These are phyloP conservation scores for Protodeltote pygarga DNA, from an alignment of 2,888 invertebrate genomes.

Conservation along the genomic window DNA sequence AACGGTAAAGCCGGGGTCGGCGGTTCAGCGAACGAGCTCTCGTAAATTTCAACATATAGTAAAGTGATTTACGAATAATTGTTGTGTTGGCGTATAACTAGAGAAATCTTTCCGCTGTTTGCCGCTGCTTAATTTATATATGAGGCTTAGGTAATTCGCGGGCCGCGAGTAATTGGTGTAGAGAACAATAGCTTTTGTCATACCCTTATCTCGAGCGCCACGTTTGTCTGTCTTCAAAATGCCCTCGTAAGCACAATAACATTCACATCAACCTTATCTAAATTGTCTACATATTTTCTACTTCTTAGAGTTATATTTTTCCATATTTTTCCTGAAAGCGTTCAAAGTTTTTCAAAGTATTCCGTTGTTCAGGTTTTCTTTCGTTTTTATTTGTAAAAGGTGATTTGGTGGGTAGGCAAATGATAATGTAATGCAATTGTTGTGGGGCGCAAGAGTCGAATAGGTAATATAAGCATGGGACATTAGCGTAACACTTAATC, in stretches of 20 bases:
- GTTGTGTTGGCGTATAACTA: conserved; percentile 87
- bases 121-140: conserved; percentile 86
- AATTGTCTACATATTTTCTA: conserved; percentile 55
- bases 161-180: conserved; percentile 84
- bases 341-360: conserved; percentile 9
- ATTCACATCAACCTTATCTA: conserved; percentile 71
- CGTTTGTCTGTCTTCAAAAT: conserved; percentile 77
- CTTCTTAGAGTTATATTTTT: conserved; percentile 29
- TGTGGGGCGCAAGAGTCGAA: conserved; percentile 58
- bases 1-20: conserved; percentile 71
- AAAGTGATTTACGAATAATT: conserved; percentile 88
- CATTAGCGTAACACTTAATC: conserved; percentile 80
- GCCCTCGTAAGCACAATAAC: conserved; percentile 73
- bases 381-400: conserved; percentile 17
- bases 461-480: conserved; percentile 65
- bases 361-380: conserved; percentile 17
- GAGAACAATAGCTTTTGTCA: conserved; percentile 87
- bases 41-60: conserved; percentile 87
- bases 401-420: conserved; percentile 21
- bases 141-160: conserved; percentile 87
- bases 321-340: conserved; percentile 28
- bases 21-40: conserved; percentile 71
- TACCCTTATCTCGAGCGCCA: conserved; percentile 82
- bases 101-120: conserved; percentile 87
- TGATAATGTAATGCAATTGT: conserved; percentile 50